These are phyloP conservation scores for Bos indicus DNA, from an alignment of 2,113 vertebrate species.

Conservation along the genomic window DNA sequence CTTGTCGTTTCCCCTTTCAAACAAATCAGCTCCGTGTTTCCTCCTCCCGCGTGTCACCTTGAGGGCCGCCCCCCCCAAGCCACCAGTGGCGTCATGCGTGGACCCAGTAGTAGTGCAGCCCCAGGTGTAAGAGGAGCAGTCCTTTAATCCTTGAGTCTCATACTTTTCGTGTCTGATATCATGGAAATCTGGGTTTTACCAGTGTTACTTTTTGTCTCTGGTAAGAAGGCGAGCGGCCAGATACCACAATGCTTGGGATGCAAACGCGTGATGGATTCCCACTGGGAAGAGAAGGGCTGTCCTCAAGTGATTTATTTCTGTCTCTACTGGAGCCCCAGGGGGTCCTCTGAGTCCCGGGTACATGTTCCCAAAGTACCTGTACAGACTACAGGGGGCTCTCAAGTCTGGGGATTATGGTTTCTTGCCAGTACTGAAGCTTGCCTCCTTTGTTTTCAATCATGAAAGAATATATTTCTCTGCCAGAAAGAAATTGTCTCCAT, in stretches of 20 bases:
- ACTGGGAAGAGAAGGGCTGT: not conserved
- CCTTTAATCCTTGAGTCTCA: not conserved
- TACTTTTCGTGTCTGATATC: not conserved
- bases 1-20: not conserved
- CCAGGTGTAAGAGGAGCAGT: not conserved
- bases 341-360: not conserved
- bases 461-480: not conserved
- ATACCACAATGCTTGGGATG: accelerated
- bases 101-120: not conserved
- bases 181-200: not conserved
- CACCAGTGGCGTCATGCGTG: not conserved
- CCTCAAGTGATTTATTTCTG: not conserved
- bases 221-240: not conserved
- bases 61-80: not conserved
- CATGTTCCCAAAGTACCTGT: not conserved
- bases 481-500: not conserved
- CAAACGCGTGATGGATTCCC: accelerated
- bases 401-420: not conserved
- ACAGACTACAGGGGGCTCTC: not conserved
- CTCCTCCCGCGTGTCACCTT: not conserved
- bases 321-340: not conserved
- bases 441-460: not conserved
- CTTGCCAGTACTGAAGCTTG: not conserved
- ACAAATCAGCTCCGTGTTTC: not conserved
- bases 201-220: not conserved